Conservation (phyloP, 2,113 vertebrate genomes). For the Pionites leucogaster region DNA sequence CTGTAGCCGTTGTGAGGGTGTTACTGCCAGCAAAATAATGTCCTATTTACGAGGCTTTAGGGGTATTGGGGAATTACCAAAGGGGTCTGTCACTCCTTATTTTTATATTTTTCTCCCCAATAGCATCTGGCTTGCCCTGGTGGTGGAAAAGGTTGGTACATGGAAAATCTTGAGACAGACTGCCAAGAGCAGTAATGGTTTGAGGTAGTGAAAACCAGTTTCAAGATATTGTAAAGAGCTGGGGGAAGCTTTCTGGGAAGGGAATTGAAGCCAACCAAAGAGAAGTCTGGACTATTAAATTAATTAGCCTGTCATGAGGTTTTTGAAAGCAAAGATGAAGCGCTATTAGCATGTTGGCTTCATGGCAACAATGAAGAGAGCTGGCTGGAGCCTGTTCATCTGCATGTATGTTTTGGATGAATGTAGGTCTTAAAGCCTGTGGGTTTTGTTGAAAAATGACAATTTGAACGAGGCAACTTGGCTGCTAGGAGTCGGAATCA, state of each 20-base stretch:
- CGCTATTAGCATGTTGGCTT: slow-evolving; percentile 29
- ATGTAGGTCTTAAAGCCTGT: slow-evolving; percentile 27
- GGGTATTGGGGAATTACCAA: neutral
- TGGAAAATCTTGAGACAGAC: neutral
- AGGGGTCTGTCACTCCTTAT: neutral
- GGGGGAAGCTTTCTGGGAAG: neutral
- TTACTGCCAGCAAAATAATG: neutral
- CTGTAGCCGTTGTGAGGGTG: neutral
- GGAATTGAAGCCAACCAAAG: neutral
- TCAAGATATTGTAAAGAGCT: neutral
- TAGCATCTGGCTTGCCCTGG: neutral
- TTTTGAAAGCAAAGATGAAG: slow-evolving; percentile 43
- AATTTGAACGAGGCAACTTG: slow-evolving; percentile 33
- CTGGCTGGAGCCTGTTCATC: slow-evolving; percentile 44
- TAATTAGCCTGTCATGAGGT: slow-evolving; percentile 32
- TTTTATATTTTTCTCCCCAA: neutral
- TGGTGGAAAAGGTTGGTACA: neutral
- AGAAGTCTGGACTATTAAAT: slow-evolving; percentile 34
- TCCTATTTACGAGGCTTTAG: neutral
- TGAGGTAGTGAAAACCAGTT: slow-evolving; percentile 6
- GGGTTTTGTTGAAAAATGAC: slow-evolving; percentile 42
- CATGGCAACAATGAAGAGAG: neutral
- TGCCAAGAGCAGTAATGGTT: neutral
- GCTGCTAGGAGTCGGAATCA: slow-evolving; percentile 1
- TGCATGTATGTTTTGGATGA: slow-evolving; percentile 41